These are phyloP conservation scores for Eugnorisma glareosa DNA, from an alignment of 2,888 invertebrate genomes.

Conservation along the genomic window DNA sequence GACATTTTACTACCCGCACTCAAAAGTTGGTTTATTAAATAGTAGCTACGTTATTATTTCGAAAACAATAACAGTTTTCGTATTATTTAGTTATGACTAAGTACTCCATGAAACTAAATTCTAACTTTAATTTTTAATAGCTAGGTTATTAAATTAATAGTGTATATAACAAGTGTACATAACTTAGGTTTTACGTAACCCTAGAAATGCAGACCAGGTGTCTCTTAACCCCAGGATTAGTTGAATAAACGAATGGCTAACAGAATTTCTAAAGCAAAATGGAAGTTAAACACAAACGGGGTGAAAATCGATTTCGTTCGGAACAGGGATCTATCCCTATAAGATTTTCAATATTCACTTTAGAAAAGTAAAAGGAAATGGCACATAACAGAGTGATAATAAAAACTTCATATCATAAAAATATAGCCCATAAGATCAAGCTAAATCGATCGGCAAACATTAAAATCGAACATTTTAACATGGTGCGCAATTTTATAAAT, in stretches of 20 bases:
- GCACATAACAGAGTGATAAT: neutral
- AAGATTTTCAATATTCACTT: constrained; percentile 18
- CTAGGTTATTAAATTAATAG: no score
- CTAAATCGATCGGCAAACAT: neutral
- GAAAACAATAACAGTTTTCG: constrained; percentile 27
- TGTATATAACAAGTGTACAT: no score
- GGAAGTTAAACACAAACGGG: constrained; percentile 68
- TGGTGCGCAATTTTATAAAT: neutral
- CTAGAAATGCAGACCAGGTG: constrained; percentile 14
- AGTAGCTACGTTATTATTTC: constrained; percentile 14
- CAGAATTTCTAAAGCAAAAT: constrained; percentile 69
- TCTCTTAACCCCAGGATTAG: constrained; percentile 61
- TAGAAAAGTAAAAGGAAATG: constrained; percentile 11
- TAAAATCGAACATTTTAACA: neutral
- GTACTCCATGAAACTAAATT: constrained; percentile 20
- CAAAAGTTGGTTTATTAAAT: constrained; percentile 16
- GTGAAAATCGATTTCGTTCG: constrained; percentile 53
- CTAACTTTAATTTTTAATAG: neutral
- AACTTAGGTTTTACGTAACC: neutral
- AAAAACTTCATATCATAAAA: constrained; percentile 16
- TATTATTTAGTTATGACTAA: constrained; percentile 17
- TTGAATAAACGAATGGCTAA: constrained; percentile 63
- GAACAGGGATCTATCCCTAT: constrained; percentile 28
- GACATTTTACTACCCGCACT: constrained; percentile 18
- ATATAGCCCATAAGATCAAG: neutral